Evolutionary conservation across 2,888 invertebrate species (phyloP), one percentile per base, ranked within the genome.

Genomic region (Alloplasta piceator): DNA sequence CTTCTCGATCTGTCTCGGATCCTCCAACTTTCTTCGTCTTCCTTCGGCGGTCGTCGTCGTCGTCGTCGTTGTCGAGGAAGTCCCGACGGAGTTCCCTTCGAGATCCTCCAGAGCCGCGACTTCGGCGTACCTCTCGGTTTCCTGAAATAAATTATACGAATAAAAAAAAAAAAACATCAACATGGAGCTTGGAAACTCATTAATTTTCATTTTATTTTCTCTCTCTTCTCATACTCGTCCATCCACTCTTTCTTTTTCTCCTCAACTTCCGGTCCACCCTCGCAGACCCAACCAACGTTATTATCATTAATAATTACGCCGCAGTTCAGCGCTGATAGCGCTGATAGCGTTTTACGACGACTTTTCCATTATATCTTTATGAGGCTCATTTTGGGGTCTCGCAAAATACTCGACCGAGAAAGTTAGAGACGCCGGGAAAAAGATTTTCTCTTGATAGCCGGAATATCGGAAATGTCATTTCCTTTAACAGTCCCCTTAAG

Each of bases 121-220:
- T 12, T 78, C 78, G 26, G 86, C 83, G 82, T 88, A 88, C 74
- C 86, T 88, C 77, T 86, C 86, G 78, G 80, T 86, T 78, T 89
- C 89, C 89, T 89, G 75, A 70, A 81, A 79, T 61, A 64, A 84
- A 52, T n/a, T 26, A 26, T 26, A 26, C 26, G n/a, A 38, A 63
- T 36, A 60, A 43, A 10, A 26, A 48, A 6, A 46, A 9, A 5
- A 14, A 61, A 10, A 39, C 52, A 39, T 6, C 5, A 52, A 48
- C 36, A n/a, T n/a, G 26, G 3, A 26, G 26, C 38, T n/a, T 12
- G 55, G 48, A 26, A 61, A n/a, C 52, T 14, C 39, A 39, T 60
- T 26, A 43, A 43, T 43, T 12, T 52, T 52, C 1, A 12, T 52
- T 52, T 52, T 52, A 12, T n/a, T 12, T 12, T 26, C 1, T 26